phyloP scores from a whole-genome alignment of 2,113 vertebrate species.

The Tachuris rubrigastra region DNA sequence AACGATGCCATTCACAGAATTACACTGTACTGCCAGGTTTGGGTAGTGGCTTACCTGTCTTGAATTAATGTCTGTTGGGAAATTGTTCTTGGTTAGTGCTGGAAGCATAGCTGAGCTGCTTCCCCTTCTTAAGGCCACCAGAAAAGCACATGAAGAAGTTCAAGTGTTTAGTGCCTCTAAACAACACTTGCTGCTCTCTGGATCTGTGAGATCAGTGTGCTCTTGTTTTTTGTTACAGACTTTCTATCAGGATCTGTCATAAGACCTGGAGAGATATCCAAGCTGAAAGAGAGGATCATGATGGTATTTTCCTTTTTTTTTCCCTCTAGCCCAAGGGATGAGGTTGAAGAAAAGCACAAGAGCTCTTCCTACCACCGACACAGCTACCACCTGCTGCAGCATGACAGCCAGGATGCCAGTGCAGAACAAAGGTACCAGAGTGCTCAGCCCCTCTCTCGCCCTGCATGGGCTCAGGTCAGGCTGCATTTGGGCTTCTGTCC shows the following conservation, averaged over 20 bases:
- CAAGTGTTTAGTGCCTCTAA: not conserved
- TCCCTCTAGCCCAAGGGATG: conserved; percentile 84
- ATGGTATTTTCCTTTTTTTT: not conserved
- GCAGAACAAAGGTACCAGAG: conserved; percentile 88
- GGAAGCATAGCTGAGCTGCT: not conserved
- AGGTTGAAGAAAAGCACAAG: conserved; percentile 88
- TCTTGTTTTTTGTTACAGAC: not conserved
- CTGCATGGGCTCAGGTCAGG: not conserved
- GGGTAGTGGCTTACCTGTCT: not conserved
- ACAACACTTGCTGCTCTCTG: not conserved
- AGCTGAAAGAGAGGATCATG: not conserved
- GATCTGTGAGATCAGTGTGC: not conserved
- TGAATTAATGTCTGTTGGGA: not conserved
- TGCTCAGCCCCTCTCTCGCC: not conserved
- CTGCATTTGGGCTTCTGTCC: not conserved
- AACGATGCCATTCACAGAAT: not conserved
- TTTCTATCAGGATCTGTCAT: not conserved
- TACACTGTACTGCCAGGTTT: not conserved
- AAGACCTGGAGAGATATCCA: not conserved
- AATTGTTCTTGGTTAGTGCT: not conserved
- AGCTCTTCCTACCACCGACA: conserved; percentile 87
- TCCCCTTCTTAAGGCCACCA: not conserved
- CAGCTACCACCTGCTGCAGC: conserved; percentile 87
- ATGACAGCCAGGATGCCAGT: conserved; percentile 90
- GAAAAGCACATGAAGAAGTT: not conserved